These are phyloP conservation scores for Neogale vison DNA, from an alignment of 2,113 vertebrate species.

Conservation along the genomic window DNA sequence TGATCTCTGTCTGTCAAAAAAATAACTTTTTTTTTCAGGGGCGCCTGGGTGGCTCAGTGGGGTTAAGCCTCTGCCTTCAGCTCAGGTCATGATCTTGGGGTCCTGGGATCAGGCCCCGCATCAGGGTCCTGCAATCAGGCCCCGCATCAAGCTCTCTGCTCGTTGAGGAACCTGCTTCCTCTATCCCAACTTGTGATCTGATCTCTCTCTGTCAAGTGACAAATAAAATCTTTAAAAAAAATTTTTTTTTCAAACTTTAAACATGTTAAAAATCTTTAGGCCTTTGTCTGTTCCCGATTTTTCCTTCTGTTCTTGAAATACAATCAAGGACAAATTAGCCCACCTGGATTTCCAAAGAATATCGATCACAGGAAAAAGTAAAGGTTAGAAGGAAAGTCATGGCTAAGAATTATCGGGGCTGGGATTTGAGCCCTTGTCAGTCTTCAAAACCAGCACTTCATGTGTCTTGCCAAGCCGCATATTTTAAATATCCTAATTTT, in stretches of 20 bases:
- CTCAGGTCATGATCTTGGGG: too few relatives aligned
- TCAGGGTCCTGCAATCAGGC: too few relatives aligned
- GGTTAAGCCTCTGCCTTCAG: too few relatives aligned
- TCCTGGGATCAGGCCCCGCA: too few relatives aligned
- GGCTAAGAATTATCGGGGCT: not conserved
- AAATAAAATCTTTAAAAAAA: too few relatives aligned
- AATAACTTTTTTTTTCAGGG: not conserved
- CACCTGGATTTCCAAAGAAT: not conserved
- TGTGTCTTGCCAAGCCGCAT: fast-evolving
- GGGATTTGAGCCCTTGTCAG: not conserved
- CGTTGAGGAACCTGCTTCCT: too few relatives aligned
- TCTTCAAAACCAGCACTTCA: not conserved
- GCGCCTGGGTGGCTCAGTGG: too few relatives aligned
- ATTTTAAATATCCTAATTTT: not conserved
- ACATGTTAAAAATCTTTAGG: not conserved
- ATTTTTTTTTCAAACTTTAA: not conserved
- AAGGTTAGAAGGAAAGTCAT: not conserved
- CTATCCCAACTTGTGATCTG: too few relatives aligned
- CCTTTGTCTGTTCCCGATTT: not conserved
- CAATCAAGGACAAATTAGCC: not conserved
- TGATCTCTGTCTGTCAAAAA: too few relatives aligned
- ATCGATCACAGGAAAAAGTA: not conserved
- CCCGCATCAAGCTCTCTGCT: too few relatives aligned
- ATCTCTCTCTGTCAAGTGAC: too few relatives aligned
- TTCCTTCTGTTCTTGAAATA: not conserved